phyloP scores from a whole-genome alignment of 2,113 vertebrate genomes.

The Myrmecobius fasciatus region DNA sequence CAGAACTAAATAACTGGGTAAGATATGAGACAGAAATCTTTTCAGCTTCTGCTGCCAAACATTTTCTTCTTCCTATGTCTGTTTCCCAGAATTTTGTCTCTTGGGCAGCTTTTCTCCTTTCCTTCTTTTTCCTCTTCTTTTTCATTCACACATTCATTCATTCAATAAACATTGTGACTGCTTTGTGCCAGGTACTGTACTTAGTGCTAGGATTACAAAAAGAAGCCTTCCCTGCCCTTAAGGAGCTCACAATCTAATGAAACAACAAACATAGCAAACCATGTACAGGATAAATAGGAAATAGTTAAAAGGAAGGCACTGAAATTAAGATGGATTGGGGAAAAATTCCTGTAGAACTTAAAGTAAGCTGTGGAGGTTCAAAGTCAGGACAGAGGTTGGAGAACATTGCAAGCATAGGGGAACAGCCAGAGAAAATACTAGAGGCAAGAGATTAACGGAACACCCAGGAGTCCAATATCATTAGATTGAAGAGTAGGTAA shows the following conservation, averaged over 20 bases:
- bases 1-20: neutral
- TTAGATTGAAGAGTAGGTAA: neutral
- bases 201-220: neutral
- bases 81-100: constrained; percentile 25
- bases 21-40: constrained; percentile 28
- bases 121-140: neutral
- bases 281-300: neutral
- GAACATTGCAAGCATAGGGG: neutral
- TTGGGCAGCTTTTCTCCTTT: neutral
- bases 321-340: neutral
- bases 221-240: neutral
- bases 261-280: neutral
- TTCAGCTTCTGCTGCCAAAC: constrained; percentile 33
- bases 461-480: neutral
- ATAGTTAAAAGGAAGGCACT: neutral
- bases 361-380: neutral
- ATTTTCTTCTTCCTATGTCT: constrained; percentile 17
- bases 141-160: neutral
- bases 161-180: neutral
- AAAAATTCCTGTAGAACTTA: neutral
- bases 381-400: neutral
- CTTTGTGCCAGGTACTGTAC: neutral
- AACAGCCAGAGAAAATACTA: neutral
- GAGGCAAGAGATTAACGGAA: neutral
- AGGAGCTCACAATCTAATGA: neutral